These are phyloP conservation scores for Agriopis marginaria DNA, from an alignment of 2,888 invertebrate species.

Conservation along the genomic window DNA sequence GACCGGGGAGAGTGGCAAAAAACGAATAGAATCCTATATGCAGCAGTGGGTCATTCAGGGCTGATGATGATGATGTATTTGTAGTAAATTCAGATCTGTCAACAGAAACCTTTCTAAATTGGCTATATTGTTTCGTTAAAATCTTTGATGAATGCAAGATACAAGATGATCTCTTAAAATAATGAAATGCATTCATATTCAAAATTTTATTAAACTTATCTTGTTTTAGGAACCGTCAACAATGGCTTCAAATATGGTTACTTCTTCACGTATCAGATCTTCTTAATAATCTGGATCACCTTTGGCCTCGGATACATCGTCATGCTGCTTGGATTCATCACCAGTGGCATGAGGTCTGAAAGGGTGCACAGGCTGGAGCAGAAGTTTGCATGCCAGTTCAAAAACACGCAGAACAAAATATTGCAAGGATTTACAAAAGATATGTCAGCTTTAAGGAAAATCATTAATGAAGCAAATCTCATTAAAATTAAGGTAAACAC, in stretches of 20 bases:
- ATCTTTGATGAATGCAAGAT: no score
- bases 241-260: conserved; percentile 86
- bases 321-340: conserved; percentile 95
- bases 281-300: conserved; percentile 95
- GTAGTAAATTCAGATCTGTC: no score
- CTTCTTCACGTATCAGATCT: conserved; percentile 91
- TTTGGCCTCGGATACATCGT: conserved; percentile 96
- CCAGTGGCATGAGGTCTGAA: conserved; percentile 91
- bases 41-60: no score
- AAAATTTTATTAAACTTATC: not conserved
- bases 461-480: conserved; percentile 93
- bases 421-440: conserved; percentile 92
- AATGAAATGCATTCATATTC: not conserved
- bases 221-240: conserved; percentile 77
- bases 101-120: no score
- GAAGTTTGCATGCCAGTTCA: conserved; percentile 91
- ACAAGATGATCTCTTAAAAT: not conserved
- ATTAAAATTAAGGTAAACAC: conserved; percentile 91
- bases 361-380: conserved; percentile 91
- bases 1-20: no score
- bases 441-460: conserved; percentile 89
- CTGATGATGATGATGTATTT: no score
- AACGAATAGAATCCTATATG: no score
- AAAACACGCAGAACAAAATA: conserved; percentile 92
- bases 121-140: no score